Evolutionary conservation across 1,140 invertebrate genomes (phyloP).

Genomic region (Cecropterus lyciades): DNA sequence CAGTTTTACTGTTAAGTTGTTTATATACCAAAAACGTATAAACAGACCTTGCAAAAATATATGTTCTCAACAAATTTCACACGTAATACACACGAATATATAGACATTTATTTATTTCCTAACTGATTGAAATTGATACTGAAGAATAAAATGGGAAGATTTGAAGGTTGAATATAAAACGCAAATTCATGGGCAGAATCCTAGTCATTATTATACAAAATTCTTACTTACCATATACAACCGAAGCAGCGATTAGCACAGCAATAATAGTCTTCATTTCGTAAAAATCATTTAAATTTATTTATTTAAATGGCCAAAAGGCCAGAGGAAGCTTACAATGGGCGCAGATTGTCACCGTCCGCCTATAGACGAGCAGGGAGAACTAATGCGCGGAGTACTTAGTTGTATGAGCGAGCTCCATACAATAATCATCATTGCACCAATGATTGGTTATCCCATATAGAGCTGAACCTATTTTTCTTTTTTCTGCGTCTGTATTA

Average conservation of each 20-base stretch:
- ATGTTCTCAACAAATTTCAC: no score
- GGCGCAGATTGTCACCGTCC: constrained; percentile 26
- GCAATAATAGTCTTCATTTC: constrained; percentile 44
- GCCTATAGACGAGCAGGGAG: constrained; percentile 20
- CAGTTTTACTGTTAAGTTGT: no score
- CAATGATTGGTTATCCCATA: background rate
- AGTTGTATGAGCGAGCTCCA: constrained; percentile 12
- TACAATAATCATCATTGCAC: constrained; percentile 7
- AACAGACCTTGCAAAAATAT: no score
- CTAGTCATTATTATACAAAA: no score
- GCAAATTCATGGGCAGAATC: no score
- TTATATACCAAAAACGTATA: no score
- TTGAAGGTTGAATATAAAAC: no score
- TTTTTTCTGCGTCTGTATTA: background rate
- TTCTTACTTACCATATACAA: constrained; percentile 41
- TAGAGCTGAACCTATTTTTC: background rate
- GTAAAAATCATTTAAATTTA: constrained; percentile 6
- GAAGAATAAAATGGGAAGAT: no score
- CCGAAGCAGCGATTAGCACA: constrained; percentile 34
- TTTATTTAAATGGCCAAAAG: constrained; percentile 3
- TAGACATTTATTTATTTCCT: no score
- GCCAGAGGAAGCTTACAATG: constrained; percentile 22
- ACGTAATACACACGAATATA: no score
- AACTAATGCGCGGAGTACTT: constrained; percentile 15
- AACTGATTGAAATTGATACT: no score